These are phyloP conservation scores for Leucophenga varia DNA, from an alignment of 1,140 invertebrate genomes.

Conservation along the genomic window DNA sequence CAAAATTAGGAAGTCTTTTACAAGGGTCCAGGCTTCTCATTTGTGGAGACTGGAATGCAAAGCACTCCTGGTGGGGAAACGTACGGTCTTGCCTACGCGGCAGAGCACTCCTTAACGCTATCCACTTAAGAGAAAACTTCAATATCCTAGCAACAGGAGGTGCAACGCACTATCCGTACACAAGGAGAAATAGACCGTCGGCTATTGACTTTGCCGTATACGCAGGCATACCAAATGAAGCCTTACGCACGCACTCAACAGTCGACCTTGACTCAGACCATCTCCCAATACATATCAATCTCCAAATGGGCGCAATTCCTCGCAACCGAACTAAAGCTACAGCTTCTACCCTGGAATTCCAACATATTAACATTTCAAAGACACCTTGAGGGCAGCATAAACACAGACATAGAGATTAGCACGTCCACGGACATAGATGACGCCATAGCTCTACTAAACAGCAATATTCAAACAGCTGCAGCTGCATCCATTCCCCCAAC, in stretches of 20 bases:
- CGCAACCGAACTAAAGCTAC: not conserved
- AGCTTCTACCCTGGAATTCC: not conserved
- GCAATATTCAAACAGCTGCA: not conserved
- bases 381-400: not conserved
- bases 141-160: not conserved
- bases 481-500: no score
- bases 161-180: not conserved
- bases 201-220: not conserved
- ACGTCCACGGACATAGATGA: slow-evolving; percentile 1
- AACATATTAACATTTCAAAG: not conserved
- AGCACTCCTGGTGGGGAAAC: slow-evolving; percentile 2
- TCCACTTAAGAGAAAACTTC: not conserved
- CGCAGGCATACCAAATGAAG: not conserved
- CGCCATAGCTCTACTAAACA: not conserved
- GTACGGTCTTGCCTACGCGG: not conserved
- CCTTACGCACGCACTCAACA: not conserved
- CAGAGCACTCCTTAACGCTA: not conserved
- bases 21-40: not conserved
- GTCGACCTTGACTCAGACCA: not conserved
- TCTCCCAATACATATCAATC: not conserved
- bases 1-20: not conserved
- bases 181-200: not conserved
- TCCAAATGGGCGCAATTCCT: not conserved
- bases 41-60: not conserved
- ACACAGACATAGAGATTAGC: slow-evolving; percentile 1